A percentile compares a stretch with the other conserved stretches of the same genome.
Conservation (phyloP, 2,797 vertebrate species). For the Eupleurogrammus muticus region DNA sequence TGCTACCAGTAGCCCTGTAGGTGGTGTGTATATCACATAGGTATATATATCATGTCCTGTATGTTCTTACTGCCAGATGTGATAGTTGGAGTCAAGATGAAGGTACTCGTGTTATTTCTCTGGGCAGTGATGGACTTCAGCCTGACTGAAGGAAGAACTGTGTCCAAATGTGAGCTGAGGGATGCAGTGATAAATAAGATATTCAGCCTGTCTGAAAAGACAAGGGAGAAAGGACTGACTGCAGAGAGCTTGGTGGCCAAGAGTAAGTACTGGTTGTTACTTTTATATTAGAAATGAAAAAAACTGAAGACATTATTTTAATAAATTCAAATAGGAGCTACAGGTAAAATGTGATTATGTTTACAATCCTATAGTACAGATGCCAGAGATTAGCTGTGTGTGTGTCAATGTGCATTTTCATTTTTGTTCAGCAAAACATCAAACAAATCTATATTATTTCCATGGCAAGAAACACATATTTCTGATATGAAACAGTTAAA, state of each 20-base stretch:
- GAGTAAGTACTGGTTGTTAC: constrained; percentile 37
- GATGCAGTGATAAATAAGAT: not conserved
- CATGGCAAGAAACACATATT: no score
- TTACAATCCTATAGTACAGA: no score
- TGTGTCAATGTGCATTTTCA: no score
- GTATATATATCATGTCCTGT: not conserved
- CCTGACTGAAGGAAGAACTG: not conserved
- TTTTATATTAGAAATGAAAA: no score
- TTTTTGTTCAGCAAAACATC: no score
- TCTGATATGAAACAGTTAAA: no score
- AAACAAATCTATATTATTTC: no score
- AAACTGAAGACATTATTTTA: not conserved
- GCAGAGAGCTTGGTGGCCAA: constrained; percentile 19
- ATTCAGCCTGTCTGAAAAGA: not conserved
- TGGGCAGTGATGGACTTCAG: constrained; percentile 29
- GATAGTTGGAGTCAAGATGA: constrained; percentile 37
- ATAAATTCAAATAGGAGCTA: not conserved
- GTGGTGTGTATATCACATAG: constrained; percentile 3
- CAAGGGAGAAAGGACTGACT: not conserved
- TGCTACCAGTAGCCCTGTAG: not conserved
- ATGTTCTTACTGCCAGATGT: not conserved
- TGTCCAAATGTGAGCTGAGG: constrained; percentile 54
- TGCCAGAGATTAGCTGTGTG: not conserved
- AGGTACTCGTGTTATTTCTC: constrained; percentile 11
- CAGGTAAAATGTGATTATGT: no score